Base-by-base conservation (phyloP, 2,888 invertebrate species). In the Exocentrus adspersus region DNA sequence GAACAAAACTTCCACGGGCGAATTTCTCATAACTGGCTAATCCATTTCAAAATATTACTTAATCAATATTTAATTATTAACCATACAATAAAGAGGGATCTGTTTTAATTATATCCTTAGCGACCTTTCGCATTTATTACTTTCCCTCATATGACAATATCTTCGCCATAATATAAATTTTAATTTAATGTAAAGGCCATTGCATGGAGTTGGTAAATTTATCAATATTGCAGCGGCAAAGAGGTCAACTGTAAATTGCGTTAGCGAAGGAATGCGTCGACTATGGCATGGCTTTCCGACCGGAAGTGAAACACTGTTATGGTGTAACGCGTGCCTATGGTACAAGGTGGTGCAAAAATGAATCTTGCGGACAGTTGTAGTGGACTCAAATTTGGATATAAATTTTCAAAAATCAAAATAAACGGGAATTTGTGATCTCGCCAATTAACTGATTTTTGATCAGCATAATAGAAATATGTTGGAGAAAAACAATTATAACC, bases 221-320 rank as follows among this genome's bases (percentile, higher is more conserved):
- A 63, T 53, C 51, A 41, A 60, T 61, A 61, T 61, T 63, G 63
- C 61, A 65, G 52, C 54, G 45, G 48, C 53, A 63, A 57, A 58
- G 63, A 60, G 54, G 66, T 66, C 66, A 63, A 61, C 66, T 46
- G 63, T 56, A 46, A 60, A 61, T 41, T 66, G 53, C 60, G 58
- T 63, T 61, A 54, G 57, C 46, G 58, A 58, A 63, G 66, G 63
- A 60, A 67, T 58, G 58, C 60, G 61, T 46, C 52, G 56, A 62
- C 52, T 62, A 59, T 53, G 59, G 51, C 51, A 60, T 52, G 58
- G 50, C 56, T 51, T 60, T 53, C 56, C 57, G 45, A 61, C 60
- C 60, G 63, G 61, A 63, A 63, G 61, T 63, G 63, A 54, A 60
- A 54, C 59, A 59, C 42, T 43, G 54, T 46, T 54, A 62, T 54